Evolutionary conservation across 2,888 invertebrate species (phyloP), one percentile per base, ranked within the genome.

Genomic region (Meliscaeva auricollis): DNA sequence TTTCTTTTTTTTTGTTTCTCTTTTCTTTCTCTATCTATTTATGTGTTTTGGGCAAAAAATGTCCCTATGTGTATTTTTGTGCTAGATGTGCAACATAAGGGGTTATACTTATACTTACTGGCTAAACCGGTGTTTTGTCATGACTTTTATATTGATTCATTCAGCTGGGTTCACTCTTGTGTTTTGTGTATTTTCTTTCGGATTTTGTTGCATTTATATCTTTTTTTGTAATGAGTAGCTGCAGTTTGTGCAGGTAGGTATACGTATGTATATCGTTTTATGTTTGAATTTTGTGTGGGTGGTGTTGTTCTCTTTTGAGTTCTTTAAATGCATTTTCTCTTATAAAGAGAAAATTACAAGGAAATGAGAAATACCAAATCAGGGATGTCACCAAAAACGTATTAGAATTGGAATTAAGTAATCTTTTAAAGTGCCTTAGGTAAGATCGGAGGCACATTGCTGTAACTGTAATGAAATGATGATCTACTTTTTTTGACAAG

Each of bases 101-200:
- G 58, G 69, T 66, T 66, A n/a, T n/a, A n/a, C n/a, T n/a, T n/a
- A n/a, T n/a, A n/a, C n/a, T n/a, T n/a, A 74, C 70, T 72, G 52
- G 46, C 60, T 66, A 76, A 85, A 72, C 75, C 80, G 75, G 80
- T 85, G 76, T 72, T 80, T 26, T 58, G 82, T 22, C 26, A 26
- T 38, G 22, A 60, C 3, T 60, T 73, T 82, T 66, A 78, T 72
- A 54, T 62, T 84, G 79, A 79, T 84, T 84, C 83, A 84, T 84
- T 79, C 79, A 75, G 64, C n/a, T 13, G 66, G 44, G 69, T 75
- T 84, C 79, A 75, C 79, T 54, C 30, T 72, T 76, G 58, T 56
- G 9, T 52, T 30, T 68, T 22, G 7, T 35, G 0, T 66, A 48
- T 48, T 50, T 66, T 32, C 20, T 66, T 66, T 48, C 4, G 1